These are phyloP conservation scores for Chloroclysta siterata DNA, from an alignment of 2,888 invertebrate genomes.

Conservation along the genomic window DNA sequence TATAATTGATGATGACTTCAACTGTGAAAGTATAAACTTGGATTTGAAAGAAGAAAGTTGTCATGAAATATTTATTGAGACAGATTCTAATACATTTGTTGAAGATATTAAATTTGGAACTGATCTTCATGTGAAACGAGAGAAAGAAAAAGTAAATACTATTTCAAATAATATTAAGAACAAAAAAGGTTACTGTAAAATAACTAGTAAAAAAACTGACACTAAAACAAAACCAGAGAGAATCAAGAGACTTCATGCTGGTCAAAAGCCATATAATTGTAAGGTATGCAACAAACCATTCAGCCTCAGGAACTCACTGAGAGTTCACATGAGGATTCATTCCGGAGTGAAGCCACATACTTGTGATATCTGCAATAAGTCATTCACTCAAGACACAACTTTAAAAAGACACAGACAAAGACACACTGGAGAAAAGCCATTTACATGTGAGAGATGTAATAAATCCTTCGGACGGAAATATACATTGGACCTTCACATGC, in stretches of 20 bases:
- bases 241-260: background rate
- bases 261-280: conserved; percentile 10
- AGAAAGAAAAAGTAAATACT: background rate
- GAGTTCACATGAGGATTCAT: conserved; percentile 23
- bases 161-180: background rate
- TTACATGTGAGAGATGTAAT: conserved; percentile 18
- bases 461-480: conserved; percentile 19
- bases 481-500: conserved; percentile 21
- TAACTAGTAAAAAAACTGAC: background rate
- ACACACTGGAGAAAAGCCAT: conserved; percentile 24
- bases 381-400: conserved; percentile 24
- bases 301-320: conserved; percentile 15
- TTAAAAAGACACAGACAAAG: conserved; percentile 21
- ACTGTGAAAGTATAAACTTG: conserved; percentile 1
- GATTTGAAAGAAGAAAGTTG: conserved; percentile 17
- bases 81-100: conserved; percentile 12
- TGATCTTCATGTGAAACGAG: conserved; percentile 7
- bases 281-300: conserved; percentile 22
- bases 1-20: conserved; percentile 8
- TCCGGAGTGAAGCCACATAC: conserved; percentile 17
- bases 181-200: background rate
- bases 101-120: conserved; percentile 8
- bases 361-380: conserved; percentile 22
- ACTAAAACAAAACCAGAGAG: conserved; percentile 9
- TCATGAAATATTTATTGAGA: conserved; percentile 11